These are phyloP conservation scores for Pteropus rufus DNA, from an alignment of 2,797 vertebrate species.

Conservation along the genomic window DNA sequence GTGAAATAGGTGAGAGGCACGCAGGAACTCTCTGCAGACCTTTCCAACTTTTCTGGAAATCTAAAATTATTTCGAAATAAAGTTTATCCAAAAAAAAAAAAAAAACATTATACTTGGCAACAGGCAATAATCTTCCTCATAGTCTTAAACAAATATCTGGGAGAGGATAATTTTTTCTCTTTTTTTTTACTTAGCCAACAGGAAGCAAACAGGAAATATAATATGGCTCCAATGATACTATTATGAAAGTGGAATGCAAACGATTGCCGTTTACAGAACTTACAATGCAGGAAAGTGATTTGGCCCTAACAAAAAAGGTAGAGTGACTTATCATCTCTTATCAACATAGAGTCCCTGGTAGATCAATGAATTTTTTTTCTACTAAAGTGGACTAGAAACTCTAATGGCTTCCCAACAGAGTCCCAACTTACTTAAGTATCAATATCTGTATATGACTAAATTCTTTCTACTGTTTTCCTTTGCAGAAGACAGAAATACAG, in stretches of 20 bases:
- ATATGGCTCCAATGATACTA: neutral
- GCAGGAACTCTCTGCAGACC: neutral
- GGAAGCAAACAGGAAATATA: neutral
- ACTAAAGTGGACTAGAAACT: neutral
- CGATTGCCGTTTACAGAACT: neutral
- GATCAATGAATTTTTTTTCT: neutral
- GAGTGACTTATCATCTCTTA: neutral
- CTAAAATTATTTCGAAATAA: conserved; percentile 18
- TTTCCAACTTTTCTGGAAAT: neutral
- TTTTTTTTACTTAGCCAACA: neutral
- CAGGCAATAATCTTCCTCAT: neutral
- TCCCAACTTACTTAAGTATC: neutral
- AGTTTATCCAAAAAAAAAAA: neutral
- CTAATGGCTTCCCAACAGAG: neutral
- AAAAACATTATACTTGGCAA: neutral
- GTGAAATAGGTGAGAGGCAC: neutral
- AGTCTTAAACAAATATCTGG: conserved; percentile 33
- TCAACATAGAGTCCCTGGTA: neutral
- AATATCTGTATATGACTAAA: neutral
- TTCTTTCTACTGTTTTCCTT: neutral
- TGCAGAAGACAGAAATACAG: neutral
- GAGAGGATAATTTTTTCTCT: neutral
- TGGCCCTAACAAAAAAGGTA: neutral
- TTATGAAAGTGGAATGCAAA: neutral
- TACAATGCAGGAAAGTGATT: neutral